Conservation (phyloP, 2,113 vertebrate genomes). For the Aegithalos caudatus region DNA sequence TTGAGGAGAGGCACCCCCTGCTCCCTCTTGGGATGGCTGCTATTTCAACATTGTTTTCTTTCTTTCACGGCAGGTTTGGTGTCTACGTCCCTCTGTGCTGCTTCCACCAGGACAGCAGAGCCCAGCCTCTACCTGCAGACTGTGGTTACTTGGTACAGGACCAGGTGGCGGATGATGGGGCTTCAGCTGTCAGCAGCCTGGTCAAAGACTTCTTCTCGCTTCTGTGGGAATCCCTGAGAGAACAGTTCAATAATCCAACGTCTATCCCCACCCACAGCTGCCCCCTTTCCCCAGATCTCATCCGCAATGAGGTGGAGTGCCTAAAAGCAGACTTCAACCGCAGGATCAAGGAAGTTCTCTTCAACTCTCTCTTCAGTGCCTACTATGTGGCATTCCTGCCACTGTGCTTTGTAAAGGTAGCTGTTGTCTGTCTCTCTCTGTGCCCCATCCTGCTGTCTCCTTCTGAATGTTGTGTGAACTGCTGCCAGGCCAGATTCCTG, state of each 20-base stretch:
- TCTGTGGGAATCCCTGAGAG: constrained; percentile 88
- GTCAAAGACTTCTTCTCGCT: constrained; percentile 91
- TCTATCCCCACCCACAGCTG: constrained; percentile 92
- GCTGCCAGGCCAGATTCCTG: constrained; percentile 60
- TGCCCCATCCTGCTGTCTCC: not conserved
- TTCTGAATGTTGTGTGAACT: constrained; percentile 49
- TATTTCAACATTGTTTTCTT: not conserved
- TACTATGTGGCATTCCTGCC: constrained; percentile 98
- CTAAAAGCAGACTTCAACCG: constrained; percentile 97
- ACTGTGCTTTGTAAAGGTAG: constrained; percentile 96
- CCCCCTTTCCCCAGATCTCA: constrained; percentile 91
- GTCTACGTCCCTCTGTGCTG: constrained; percentile 98
- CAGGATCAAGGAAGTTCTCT: constrained; percentile 97
- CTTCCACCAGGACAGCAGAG: constrained; percentile 93
- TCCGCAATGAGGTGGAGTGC: constrained; percentile 94
- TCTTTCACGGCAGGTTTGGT: constrained; percentile 81
- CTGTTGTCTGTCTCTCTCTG: not conserved
- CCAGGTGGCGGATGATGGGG: constrained; percentile 75
- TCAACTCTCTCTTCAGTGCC: constrained; percentile 98
- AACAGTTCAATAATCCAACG: constrained; percentile 87
- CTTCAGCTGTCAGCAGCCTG: constrained; percentile 75
- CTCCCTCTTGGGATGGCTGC: not conserved
- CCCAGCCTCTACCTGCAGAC: constrained; percentile 79
- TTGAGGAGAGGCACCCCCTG: not conserved
- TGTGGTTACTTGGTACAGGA: constrained; percentile 85